Evolutionary conservation across 1,140 invertebrate genomes (phyloP), one percentile per base, ranked within the genome.

Genomic region (Solenopsis fugax): DNA sequence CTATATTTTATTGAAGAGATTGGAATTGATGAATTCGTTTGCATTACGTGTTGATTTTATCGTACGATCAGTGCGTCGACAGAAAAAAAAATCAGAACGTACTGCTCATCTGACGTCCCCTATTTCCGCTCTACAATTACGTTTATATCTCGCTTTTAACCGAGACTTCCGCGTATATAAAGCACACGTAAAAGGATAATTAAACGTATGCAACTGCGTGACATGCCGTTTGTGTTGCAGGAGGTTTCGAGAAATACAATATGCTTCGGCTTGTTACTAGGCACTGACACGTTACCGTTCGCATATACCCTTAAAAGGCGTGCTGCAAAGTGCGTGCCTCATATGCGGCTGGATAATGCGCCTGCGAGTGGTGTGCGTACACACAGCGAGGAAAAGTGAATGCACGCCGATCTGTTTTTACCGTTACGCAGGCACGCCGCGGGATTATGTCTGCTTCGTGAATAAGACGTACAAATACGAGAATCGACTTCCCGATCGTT

Each of bases 381-480:
- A n/a, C 9, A 37, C 45, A 75, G 64, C 69, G 77, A 76, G 82
- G 77, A 91, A 90, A 91, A 90, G 89, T 88, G 90, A 91, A 90
- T 90, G 89, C 90, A 90, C 90, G 89, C 71, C 82, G 90, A 88
- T 91, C 87, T 82, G 87, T 91, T 91, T 90, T 91, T 91, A 91
- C 90, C 90, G 90, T 91, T 91, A 91, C 71, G 72, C 80, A 90
- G 89, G 67, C 80, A 88, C 75, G 81, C 86, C 86, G 54, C 9
- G 78, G 86, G 89, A 90, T 90, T 90, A 90, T 90, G 89, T 90
- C 89, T 90, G 81, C 86, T 41, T 34, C 76, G 71, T 86, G 89
- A 90, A 90, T 90, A 90, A 87, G 86, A 77, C 89, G 81, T 62
- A 80, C 86, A 90, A 88, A 90, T 87, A 90, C 75, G 80, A 85